Conservation (phyloP, 2,888 invertebrate species). For the Brachyptera putata region DNA sequence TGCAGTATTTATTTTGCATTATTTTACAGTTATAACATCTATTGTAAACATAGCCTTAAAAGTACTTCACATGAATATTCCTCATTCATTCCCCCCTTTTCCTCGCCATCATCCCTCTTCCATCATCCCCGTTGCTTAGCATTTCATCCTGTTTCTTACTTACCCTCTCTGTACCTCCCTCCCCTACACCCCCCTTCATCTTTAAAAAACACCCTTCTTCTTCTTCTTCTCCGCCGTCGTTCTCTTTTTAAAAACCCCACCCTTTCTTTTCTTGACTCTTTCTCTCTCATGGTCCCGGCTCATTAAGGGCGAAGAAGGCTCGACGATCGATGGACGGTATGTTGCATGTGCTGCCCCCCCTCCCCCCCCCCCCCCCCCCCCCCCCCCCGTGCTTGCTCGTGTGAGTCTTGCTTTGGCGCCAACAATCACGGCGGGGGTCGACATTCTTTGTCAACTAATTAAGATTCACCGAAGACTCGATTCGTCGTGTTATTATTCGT, state of each 20-base stretch:
- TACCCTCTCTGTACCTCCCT: constrained; percentile 19
- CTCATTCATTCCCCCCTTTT: constrained; percentile 15
- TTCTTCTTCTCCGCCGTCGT: constrained; percentile 16
- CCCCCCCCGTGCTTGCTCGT: constrained; percentile 1
- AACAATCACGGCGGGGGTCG: constrained; percentile 3
- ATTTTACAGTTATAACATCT: too few species aligned
- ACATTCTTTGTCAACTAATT: constrained; percentile 12
- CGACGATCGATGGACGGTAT: constrained; percentile 13
- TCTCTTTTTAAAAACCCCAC: constrained; percentile 23
- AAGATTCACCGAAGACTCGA: background rate
- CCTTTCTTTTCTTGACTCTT: constrained; percentile 20
- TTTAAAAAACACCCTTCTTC: constrained; percentile 22
- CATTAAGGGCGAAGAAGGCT: constrained; percentile 25
- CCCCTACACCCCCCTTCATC: constrained; percentile 6
- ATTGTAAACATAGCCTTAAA: constrained; percentile 12
- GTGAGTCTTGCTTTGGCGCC: constrained; percentile 10
- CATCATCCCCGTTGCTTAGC: constrained; percentile 19
- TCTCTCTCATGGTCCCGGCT: constrained; percentile 26
- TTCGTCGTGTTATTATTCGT: too few species aligned
- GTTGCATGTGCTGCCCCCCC: constrained; percentile 21
- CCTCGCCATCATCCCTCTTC: constrained; percentile 18
- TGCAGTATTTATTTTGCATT: too few species aligned
- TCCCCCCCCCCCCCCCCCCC: background rate
- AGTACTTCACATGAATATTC: constrained; percentile 18
- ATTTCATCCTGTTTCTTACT: constrained; percentile 13